These are phyloP conservation scores for Unio pictorum DNA, from an alignment of 2,888 invertebrate genomes.

Conservation along the genomic window DNA sequence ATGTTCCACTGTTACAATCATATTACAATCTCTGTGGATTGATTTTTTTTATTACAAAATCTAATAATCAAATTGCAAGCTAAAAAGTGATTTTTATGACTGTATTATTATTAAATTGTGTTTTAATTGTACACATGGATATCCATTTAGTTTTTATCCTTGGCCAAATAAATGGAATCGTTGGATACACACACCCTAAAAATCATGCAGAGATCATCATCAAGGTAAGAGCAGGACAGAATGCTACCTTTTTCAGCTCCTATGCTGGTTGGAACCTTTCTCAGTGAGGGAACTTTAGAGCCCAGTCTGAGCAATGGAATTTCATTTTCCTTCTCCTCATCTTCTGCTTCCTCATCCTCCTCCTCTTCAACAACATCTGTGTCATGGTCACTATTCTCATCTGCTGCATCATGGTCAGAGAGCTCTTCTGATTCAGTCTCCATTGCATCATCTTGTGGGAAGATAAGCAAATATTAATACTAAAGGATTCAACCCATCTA, in stretches of 20 bases:
- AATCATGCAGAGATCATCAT: not conserved
- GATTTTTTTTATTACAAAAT: too few species aligned
- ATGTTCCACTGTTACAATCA: too few species aligned
- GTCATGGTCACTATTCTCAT: constrained; percentile 36
- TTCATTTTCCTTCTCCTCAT: constrained; percentile 21
- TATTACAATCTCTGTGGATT: too few species aligned
- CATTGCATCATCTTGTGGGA: not conserved
- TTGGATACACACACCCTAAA: not conserved
- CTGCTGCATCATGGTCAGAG: constrained; percentile 6
- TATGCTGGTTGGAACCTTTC: constrained; percentile 12
- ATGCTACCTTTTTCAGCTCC: constrained; percentile 3
- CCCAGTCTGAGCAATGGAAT: constrained; percentile 33
- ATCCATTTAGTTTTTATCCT: too few species aligned
- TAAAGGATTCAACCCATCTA: too few species aligned
- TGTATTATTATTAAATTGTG: too few species aligned
- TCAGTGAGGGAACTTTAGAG: constrained; percentile 38
- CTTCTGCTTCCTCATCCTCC: constrained; percentile 30
- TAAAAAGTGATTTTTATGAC: too few species aligned
- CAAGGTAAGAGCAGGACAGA: not conserved
- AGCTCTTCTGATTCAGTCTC: constrained; percentile 2
- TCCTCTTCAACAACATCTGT: constrained; percentile 40
- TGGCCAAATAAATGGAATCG: too few species aligned
- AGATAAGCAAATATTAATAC: too few species aligned
- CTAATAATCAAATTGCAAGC: too few species aligned
- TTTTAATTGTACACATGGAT: too few species aligned